phyloP scores from a whole-genome alignment of 1,140 invertebrate species.

The Hyphantria cunea region DNA sequence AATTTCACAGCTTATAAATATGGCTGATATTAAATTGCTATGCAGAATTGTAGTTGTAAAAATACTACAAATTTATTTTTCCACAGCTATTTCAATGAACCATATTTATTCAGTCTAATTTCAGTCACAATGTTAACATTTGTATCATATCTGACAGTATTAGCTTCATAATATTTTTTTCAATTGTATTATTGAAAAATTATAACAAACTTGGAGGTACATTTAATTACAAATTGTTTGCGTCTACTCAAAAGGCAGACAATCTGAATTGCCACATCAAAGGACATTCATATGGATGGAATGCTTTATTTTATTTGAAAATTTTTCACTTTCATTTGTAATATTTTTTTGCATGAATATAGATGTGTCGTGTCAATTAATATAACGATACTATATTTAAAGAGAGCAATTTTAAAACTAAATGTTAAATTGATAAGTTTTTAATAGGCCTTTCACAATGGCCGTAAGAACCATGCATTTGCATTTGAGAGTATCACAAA shows the following conservation, averaged over 20 bases:
- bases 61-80: background rate
- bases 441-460: too few relatives aligned
- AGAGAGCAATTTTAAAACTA: too few relatives aligned
- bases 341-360: background rate
- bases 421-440: too few relatives aligned
- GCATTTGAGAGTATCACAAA: too few relatives aligned
- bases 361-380: background rate
- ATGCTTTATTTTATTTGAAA: slow-evolving; percentile 3
- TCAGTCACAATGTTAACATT: slow-evolving; percentile 18
- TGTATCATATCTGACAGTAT: background rate
- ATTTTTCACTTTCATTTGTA: too few relatives aligned
- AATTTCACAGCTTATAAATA: background rate
- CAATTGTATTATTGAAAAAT: background rate
- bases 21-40: background rate
- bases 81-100: background rate
- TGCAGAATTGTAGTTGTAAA: background rate
- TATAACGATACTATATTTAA: too few relatives aligned
- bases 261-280: too few relatives aligned
- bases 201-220: background rate
- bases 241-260: too few relatives aligned
- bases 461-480: too few relatives aligned
- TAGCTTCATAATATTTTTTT: background rate
- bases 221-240: background rate
- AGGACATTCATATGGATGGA: slow-evolving; percentile 10
- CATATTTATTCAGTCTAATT: slow-evolving; percentile 27